phyloP scores from a whole-genome alignment of 1,140 invertebrate species.

The Bacillus rossius region DNA sequence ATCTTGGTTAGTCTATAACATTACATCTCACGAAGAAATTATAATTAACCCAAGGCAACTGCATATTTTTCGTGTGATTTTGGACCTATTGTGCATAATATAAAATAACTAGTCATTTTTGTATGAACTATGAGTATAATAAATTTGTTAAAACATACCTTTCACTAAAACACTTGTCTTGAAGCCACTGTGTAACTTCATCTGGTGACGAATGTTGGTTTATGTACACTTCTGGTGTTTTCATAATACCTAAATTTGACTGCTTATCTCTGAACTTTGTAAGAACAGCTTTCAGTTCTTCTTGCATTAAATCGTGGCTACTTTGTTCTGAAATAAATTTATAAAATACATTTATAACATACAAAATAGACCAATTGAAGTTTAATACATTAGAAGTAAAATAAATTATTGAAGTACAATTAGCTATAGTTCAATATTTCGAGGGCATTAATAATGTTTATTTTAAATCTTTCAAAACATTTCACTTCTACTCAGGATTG shows the following conservation, averaged over 20 bases:
- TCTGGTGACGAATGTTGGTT: constrained; percentile 52
- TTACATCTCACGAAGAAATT: no score
- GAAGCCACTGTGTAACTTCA: constrained; percentile 71
- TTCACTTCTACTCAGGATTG: no score
- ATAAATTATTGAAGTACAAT: not conserved
- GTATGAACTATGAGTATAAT: no score
- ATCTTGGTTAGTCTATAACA: no score
- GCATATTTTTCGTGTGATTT: no score
- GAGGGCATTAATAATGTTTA: no score
- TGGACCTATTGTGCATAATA: no score
- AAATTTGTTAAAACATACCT: constrained; percentile 33
- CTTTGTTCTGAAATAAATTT: constrained; percentile 20
- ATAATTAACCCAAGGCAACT: no score
- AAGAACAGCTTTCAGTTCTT: constrained; percentile 62
- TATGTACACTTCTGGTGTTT: constrained; percentile 67
- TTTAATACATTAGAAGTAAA: no score
- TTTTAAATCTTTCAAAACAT: no score
- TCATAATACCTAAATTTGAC: constrained; percentile 53
- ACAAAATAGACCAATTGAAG: not conserved
- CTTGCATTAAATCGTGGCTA: constrained; percentile 50
- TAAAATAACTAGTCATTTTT: no score
- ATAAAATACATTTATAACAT: not conserved
- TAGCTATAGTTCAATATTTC: no score
- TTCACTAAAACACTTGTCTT: constrained; percentile 65
- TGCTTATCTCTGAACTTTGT: constrained; percentile 52